These are phyloP conservation scores for Manacus vitellinus DNA, from an alignment of 2,113 vertebrate genomes.

Conservation along the genomic window DNA sequence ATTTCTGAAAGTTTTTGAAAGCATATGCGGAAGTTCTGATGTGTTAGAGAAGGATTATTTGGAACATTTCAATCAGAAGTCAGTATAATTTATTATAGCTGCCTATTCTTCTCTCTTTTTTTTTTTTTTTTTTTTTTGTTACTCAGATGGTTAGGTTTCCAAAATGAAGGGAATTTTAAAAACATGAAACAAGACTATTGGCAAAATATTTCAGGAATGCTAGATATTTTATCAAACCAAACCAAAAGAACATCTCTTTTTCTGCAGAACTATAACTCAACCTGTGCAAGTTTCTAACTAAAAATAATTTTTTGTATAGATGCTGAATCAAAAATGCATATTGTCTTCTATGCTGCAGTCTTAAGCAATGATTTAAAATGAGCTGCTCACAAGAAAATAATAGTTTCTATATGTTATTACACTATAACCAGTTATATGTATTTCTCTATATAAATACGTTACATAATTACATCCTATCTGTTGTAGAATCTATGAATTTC, in stretches of 20 bases:
- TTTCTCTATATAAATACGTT: background rate
- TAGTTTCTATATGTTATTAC: background rate
- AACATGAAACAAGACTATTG: background rate
- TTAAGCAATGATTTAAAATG: background rate
- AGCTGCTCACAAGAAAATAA: background rate
- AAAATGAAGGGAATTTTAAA: background rate
- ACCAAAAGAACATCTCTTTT: background rate
- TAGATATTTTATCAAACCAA: background rate
- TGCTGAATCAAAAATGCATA: background rate
- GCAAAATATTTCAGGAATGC: background rate
- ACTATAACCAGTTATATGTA: background rate
- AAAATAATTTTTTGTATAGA: background rate
- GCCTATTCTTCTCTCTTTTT: background rate
- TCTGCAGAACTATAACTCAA: background rate
- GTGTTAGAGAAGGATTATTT: background rate
- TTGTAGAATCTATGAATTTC: background rate
- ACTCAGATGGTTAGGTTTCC: background rate
- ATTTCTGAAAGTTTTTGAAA: background rate
- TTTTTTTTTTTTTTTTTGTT: background rate
- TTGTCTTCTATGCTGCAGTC: background rate
- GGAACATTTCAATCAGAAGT: background rate
- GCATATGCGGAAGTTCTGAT: background rate
- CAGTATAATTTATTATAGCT: background rate
- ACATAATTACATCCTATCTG: background rate
- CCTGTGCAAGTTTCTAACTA: background rate